Conservation (phyloP, 1,140 invertebrate species). For the Nomia melanderi region DNA sequence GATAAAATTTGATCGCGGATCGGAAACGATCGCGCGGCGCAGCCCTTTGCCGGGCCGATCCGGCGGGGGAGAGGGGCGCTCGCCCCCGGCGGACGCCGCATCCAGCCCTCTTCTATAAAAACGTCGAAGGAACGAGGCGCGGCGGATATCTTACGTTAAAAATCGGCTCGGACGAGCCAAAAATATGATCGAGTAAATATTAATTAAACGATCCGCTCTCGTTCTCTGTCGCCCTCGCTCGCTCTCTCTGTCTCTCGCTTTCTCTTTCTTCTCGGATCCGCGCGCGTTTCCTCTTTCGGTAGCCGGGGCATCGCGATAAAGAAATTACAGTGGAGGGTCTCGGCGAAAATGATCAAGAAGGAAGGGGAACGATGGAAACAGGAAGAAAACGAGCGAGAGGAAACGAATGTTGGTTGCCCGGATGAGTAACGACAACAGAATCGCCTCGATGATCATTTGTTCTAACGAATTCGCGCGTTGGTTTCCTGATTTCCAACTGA, state of each 20-base stretch:
- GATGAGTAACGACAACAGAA: no score
- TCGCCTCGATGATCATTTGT: no score
- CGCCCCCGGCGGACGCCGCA: no score
- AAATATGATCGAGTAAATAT: slow-evolving; percentile 15
- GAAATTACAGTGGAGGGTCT: neutral
- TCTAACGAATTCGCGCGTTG: no score
- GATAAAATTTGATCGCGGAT: no score
- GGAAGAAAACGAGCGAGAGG: neutral
- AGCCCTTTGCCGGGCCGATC: no score
- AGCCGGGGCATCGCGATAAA: neutral
- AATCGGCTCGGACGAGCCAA: neutral
- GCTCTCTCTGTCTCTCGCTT: no score
- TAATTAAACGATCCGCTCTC: neutral
- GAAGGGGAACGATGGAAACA: neutral
- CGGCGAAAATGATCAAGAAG: neutral
- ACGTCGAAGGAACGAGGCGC: neutral
- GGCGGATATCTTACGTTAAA: neutral
- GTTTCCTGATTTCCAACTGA: no score
- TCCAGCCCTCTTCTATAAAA: neutral
- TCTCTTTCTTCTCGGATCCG: neutral
- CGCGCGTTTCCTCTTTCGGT: neutral
- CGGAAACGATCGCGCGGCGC: no score
- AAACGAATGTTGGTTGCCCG: neutral
- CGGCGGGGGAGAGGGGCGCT: no score
- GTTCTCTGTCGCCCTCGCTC: no score